Percentiles rank a stretch among this genome's conserved stretches.
phyloP scores from a whole-genome alignment of 2,888 invertebrate genomes.

The Pseudanteris insignis region DNA sequence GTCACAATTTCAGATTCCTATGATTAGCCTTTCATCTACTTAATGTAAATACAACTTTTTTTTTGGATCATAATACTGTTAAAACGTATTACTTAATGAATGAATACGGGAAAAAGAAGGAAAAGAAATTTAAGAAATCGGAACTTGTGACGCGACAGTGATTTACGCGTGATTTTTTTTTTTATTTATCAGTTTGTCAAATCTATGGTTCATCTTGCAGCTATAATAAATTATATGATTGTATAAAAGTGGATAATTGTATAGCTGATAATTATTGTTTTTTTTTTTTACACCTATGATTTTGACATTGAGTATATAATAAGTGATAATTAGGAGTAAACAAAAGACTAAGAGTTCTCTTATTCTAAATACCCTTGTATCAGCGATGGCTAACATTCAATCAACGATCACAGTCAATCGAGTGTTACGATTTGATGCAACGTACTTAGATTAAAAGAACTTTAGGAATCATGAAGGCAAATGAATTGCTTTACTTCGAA shows the following conservation, averaged over 20 bases:
- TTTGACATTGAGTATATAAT: too few species aligned
- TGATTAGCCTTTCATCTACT: constrained; percentile 42
- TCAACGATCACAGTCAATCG: constrained; percentile 8
- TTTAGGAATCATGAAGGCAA: constrained; percentile 40
- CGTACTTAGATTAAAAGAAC: constrained; percentile 31
- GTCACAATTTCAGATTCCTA: constrained; percentile 38
- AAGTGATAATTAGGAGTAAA: constrained; percentile 27
- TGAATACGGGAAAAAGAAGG: too few species aligned
- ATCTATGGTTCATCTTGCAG: too few species aligned
- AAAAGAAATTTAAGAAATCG: too few species aligned
- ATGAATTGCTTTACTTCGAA: constrained; percentile 36
- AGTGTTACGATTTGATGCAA: constrained; percentile 11
- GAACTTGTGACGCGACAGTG: too few species aligned
- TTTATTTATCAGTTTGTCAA: too few species aligned
- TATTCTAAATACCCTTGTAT: constrained; percentile 20
- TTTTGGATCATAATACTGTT: constrained; percentile 44
- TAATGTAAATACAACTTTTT: constrained; percentile 21
- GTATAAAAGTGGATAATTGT: too few species aligned
- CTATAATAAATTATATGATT: too few species aligned
- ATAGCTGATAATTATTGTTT: too few species aligned
- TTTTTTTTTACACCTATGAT: too few species aligned
- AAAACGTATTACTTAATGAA: constrained; percentile 8
- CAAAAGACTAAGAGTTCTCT: constrained; percentile 41
- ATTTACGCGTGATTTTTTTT: too few species aligned
- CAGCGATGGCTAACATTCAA: constrained; percentile 8